These are phyloP conservation scores for Sciurus vulgaris DNA, from an alignment of 2,797 vertebrate genomes.

Conservation along the genomic window DNA sequence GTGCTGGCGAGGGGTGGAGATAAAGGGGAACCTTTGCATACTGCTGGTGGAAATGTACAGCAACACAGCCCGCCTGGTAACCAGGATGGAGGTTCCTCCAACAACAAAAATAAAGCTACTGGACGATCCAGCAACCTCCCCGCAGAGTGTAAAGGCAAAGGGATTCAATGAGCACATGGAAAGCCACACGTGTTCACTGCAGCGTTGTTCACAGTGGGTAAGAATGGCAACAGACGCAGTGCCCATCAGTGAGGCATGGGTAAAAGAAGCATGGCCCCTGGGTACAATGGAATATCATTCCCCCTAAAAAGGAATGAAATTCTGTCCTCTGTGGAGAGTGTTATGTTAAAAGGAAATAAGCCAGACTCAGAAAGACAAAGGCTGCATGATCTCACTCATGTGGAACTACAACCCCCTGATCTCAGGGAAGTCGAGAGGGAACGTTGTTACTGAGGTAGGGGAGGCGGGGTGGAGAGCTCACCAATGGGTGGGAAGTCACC, in stretches of 20 bases:
- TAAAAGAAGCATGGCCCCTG: too few species aligned
- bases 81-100: neutral
- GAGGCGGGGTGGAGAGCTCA: neutral
- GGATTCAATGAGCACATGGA: neutral
- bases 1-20: neutral
- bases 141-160: neutral
- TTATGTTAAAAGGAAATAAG: neutral
- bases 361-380: neutral
- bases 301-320: neutral
- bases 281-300: neutral
- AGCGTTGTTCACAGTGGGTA: neutral
- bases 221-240: neutral
- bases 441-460: neutral
- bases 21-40: too few species aligned
- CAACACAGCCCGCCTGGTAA: neutral
- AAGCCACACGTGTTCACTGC: neutral
- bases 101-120: neutral
- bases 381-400: accelerated
- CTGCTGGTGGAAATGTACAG: neutral
- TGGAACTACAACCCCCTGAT: neutral
- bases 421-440: neutral
- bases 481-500: neutral
- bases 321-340: neutral
- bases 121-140: neutral
- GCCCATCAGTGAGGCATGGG: neutral